These are phyloP conservation scores for Microcaecilia unicolor DNA, from an alignment of 2,797 vertebrate species.

Conservation along the genomic window DNA sequence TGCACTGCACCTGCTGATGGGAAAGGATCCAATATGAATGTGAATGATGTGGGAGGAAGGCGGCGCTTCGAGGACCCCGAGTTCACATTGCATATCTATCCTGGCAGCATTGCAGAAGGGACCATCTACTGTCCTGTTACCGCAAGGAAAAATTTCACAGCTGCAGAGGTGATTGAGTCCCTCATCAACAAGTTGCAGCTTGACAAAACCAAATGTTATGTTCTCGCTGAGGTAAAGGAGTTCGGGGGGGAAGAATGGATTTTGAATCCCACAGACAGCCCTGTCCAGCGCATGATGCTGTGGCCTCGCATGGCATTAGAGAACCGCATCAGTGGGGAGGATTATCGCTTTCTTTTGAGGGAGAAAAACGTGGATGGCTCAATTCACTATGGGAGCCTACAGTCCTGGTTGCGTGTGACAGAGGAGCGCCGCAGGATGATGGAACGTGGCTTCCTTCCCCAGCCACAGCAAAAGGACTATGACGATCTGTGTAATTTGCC, in stretches of 20 bases:
- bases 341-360: conserved; percentile 90
- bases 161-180: conserved; percentile 89
- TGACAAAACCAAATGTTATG: conserved; percentile 84
- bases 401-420: conserved; percentile 91
- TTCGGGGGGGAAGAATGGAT: conserved; percentile 98
- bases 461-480: conserved; percentile 77
- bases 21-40: conserved; percentile 88
- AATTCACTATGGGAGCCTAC: conserved; percentile 89
- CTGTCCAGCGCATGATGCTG: conserved; percentile 95
- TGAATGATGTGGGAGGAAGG: conserved; percentile 88
- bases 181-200: conserved; percentile 82
- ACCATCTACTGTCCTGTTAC: conserved; percentile 93
- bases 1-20: conserved; percentile 72
- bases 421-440: conserved; percentile 84
- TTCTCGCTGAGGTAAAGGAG: conserved; percentile 94
- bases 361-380: conserved; percentile 95
- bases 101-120: conserved; percentile 82
- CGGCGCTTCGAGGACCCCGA: conserved; percentile 91
- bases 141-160: conserved; percentile 84
- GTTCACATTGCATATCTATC: conserved; percentile 86
- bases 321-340: conserved; percentile 81
- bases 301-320: conserved; percentile 93
- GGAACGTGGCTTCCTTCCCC: conserved; percentile 87
- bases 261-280: conserved; percentile 90
- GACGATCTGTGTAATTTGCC: conserved; percentile 84